Conservation (phyloP, 2,888 invertebrate species). For the Acrobasis repandana region DNA sequence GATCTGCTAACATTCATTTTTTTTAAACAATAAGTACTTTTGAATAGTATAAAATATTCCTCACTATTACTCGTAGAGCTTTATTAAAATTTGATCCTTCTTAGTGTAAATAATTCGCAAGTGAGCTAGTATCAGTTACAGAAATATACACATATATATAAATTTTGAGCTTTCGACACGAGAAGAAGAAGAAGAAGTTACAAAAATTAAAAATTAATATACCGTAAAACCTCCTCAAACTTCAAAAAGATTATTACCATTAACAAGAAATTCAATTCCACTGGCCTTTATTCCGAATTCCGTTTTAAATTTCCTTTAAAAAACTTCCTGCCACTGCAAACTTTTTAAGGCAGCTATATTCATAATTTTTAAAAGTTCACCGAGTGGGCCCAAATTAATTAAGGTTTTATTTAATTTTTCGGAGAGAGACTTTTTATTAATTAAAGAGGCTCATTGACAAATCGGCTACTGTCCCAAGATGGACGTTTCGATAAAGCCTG, state of each 20-base stretch:
- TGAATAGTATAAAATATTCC: no score
- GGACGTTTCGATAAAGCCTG: slow-evolving; percentile 66
- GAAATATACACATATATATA: no score
- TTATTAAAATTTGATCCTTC: no score
- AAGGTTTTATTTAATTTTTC: slow-evolving; percentile 72
- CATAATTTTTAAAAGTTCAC: slow-evolving; percentile 68
- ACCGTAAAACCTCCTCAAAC: slow-evolving; percentile 12
- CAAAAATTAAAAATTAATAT: neutral
- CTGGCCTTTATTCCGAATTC: slow-evolving; percentile 8
- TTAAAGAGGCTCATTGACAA: slow-evolving; percentile 79
- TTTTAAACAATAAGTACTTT: no score
- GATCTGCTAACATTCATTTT: no score
- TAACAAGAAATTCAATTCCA: slow-evolving; percentile 38
- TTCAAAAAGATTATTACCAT: slow-evolving; percentile 26
- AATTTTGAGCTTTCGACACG: no score
- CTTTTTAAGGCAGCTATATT: slow-evolving; percentile 58
- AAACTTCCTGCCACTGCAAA: slow-evolving; percentile 50
- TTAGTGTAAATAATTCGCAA: no score
- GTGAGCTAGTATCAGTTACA: no score
- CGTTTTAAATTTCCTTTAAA: slow-evolving; percentile 43
- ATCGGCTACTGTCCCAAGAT: slow-evolving; percentile 76
- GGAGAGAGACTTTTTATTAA: slow-evolving; percentile 72
- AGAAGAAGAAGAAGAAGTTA: no score
- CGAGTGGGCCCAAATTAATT: slow-evolving; percentile 70
- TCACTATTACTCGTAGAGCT: no score